phyloP scores from a whole-genome alignment of 1,140 invertebrate species.

The Pogonognathellus flavescens region DNA sequence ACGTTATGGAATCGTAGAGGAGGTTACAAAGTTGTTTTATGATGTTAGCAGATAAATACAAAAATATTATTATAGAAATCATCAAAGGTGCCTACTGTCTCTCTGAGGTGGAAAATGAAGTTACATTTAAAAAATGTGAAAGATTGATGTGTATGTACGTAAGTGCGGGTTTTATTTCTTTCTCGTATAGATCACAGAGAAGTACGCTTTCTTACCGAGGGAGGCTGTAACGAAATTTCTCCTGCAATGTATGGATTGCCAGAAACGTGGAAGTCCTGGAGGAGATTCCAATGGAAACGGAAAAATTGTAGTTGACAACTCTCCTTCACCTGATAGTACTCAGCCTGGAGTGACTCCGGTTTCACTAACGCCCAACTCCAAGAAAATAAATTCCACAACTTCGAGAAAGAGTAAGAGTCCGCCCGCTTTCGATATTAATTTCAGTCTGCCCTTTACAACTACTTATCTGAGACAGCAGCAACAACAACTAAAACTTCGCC shows the following conservation, averaged over 20 bases:
- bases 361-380: constrained; percentile 59
- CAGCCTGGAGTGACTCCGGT: neutral
- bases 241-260: constrained; percentile 92
- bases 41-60: neutral
- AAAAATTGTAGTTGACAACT: constrained; percentile 57
- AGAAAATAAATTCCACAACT: neutral
- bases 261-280: constrained; percentile 84
- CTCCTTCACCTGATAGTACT: constrained; percentile 58
- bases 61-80: neutral
- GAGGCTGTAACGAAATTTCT: constrained; percentile 96
- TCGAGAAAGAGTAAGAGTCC: constrained; percentile 67
- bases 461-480: constrained; percentile 82
- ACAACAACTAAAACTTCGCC: constrained; percentile 43
- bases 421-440: constrained; percentile 76
- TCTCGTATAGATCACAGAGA: constrained; percentile 89
- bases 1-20: neutral
- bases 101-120: no score
- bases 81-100: neutral
- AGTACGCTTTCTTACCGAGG: constrained; percentile 92
- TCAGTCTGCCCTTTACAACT: constrained; percentile 86
- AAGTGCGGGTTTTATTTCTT: constrained; percentile 26
- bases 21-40: neutral
- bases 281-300: constrained; percentile 54
- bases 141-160: neutral
- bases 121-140: no score